These are phyloP conservation scores for Platycnemis pennipes DNA, from an alignment of 2,888 invertebrate genomes.

Conservation along the genomic window DNA sequence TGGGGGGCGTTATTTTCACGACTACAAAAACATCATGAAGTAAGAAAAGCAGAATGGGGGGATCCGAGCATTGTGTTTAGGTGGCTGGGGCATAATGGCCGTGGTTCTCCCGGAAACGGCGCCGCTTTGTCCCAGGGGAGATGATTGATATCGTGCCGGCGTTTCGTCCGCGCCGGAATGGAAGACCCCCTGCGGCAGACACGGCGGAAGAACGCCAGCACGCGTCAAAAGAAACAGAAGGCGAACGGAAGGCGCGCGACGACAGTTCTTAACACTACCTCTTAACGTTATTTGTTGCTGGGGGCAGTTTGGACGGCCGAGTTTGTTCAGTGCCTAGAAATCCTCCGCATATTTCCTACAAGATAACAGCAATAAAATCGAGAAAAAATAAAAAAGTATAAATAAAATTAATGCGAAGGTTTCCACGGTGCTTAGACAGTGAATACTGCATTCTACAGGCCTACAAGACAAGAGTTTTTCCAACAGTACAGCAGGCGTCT, in stretches of 20 bases:
- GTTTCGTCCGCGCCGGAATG: conserved; percentile 17
- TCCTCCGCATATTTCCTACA: no score
- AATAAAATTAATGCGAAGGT: no score
- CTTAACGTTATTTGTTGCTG: no score
- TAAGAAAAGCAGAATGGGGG: neutral
- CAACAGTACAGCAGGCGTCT: no score
- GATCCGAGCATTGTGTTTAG: neutral
- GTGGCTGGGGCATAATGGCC: conserved; percentile 38
- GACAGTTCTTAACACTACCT: neutral
- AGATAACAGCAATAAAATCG: no score
- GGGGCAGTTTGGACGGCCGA: no score
- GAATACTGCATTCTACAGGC: no score
- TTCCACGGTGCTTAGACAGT: no score
- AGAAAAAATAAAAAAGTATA: no score
- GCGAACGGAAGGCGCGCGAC: neutral
- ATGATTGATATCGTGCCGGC: conserved; percentile 56
- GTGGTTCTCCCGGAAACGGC: conserved; percentile 49
- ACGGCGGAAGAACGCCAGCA: conserved; percentile 13
- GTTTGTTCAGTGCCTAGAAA: no score
- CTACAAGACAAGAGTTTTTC: no score
- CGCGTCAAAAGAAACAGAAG: conserved; percentile 59
- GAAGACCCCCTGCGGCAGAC: neutral
- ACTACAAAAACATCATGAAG: neutral
- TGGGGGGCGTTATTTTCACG: no score
- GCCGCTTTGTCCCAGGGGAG: conserved; percentile 18